Conservation (phyloP, 2,888 invertebrate species). For the Epirrhoe tristata region DNA sequence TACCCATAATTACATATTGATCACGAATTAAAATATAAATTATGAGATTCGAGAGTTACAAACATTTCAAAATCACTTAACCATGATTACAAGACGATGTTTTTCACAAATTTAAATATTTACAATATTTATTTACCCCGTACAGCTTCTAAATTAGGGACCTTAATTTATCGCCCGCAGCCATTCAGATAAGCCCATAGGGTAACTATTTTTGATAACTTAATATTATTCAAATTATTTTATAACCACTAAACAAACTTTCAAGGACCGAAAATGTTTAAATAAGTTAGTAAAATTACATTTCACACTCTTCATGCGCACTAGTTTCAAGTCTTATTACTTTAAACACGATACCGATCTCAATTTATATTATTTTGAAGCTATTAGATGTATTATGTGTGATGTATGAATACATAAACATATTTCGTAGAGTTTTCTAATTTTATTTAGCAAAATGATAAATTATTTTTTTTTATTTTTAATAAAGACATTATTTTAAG, state of each 20-base stretch:
- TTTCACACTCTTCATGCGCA: conserved; percentile 32
- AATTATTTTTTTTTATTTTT: conserved; percentile 65
- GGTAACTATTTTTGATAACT: conserved; percentile 43
- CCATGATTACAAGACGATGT: background rate
- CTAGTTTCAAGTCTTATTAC: conserved; percentile 52
- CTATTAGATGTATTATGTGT: conserved; percentile 74
- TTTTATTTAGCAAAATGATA: conserved; percentile 58
- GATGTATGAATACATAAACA: conserved; percentile 56
- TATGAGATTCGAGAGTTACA: background rate
- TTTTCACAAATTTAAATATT: background rate
- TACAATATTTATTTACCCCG: background rate
- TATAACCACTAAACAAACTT: too few species aligned
- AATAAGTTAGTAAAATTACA: conserved; percentile 21
- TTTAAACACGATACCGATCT: conserved; percentile 77
- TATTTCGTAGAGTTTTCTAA: conserved; percentile 61
- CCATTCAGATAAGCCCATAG: conserved; percentile 29
- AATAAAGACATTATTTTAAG: conserved; percentile 80
- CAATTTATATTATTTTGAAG: conserved; percentile 77
- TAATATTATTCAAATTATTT: conserved; percentile 29
- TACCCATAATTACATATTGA: background rate
- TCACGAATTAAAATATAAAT: background rate
- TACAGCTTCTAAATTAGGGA: conserved; percentile 15
- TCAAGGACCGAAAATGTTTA: conserved; percentile 16
- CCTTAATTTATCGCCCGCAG: conserved; percentile 12
- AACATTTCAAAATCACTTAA: background rate